Evolutionary conservation across 35 echinoderm and acorn worm species (phyloP), one percentile per base, ranked within the genome.

Genomic region (Holothuria glaberrima): DNA sequence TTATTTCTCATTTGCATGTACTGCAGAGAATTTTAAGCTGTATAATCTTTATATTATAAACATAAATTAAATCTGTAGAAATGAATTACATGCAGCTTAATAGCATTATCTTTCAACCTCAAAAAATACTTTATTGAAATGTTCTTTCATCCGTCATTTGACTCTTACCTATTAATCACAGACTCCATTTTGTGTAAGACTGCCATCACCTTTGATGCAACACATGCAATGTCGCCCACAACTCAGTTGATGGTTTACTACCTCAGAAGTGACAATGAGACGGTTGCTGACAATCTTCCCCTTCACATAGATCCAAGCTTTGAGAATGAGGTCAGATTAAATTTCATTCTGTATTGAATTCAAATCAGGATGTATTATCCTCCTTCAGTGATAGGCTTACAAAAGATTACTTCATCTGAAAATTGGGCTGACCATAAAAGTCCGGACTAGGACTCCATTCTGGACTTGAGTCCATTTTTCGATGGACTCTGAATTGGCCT

Each of bases 171-270:
- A 21, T 57, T 33, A 36, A 32, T 58, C 31, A 30, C 31, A 82
- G 79, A 82, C 31, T 50, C 79, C 41, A 82, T 82, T 13, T 16
- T 82, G 9, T 82, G 79, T 29, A 82, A 82, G 57, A 82, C 79
- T 82, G 45, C 89, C 12, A 86, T 98, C 54, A 86, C 83, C 19
- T 92, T 98, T 71, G 88, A 74, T 66, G 91, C 91, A 66, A 98
- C 91, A 10, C 81, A 92, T 88, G 89, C 44, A 22, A 98, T 98
- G 96, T 88, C 90, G 44, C 96, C 96, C 12, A 19, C 88, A 12
- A 95, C 88, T 59, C 90, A 90, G 46, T 52, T 98, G 32, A 46
- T 95, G 28, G 93, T 92, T 30, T 98, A 95, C 58, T 92, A 95
- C 31, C 90, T 98, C 18, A 87, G 88, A 58, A 88, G 90, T 17